These are phyloP conservation scores for Euborellia annulipes DNA, from an alignment of 1,140 invertebrate species.

Conservation along the genomic window DNA sequence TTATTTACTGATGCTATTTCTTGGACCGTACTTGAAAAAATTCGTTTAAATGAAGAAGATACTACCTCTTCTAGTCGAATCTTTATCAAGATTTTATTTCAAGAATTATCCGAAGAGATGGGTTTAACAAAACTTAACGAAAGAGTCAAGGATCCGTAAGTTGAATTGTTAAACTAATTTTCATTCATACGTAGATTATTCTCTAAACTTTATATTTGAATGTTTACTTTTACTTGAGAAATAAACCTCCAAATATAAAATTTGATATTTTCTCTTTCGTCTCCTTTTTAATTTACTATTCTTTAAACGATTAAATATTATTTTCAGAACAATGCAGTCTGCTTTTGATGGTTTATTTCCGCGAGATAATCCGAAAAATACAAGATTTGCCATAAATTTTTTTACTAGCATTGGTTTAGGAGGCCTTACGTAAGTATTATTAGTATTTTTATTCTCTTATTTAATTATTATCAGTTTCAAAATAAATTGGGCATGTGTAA, in stretches of 20 bases:
- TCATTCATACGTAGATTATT: too few species aligned
- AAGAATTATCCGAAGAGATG: slow-evolving; percentile 94
- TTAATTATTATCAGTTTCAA: too few species aligned
- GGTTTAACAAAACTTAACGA: slow-evolving; percentile 81
- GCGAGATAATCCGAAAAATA: slow-evolving; percentile 88
- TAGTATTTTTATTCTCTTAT: too few species aligned
- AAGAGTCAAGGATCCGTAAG: slow-evolving; percentile 72
- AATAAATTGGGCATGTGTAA: too few species aligned
- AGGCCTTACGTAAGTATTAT: slow-evolving; percentile 75
- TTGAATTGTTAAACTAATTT: too few species aligned
- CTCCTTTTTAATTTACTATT: too few species aligned
- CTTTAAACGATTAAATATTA: too few species aligned
- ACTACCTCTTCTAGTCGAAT: slow-evolving; percentile 94
- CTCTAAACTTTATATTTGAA: too few species aligned
- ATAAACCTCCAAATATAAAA: too few species aligned
- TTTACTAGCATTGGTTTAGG: slow-evolving; percentile 97
- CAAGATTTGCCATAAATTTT: slow-evolving; percentile 97
- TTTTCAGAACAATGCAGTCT: slow-evolving; percentile 58
- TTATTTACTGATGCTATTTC: slow-evolving; percentile 93
- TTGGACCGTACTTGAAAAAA: slow-evolving; percentile 75
- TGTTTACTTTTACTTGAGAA: too few species aligned
- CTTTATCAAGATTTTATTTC: slow-evolving; percentile 95
- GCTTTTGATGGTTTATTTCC: slow-evolving; percentile 91
- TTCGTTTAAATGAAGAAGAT: slow-evolving; percentile 90
- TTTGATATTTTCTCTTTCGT: too few species aligned